phyloP scores from a whole-genome alignment of 2,797 vertebrate species.

The Tokudaia tokunoshimensis region DNA sequence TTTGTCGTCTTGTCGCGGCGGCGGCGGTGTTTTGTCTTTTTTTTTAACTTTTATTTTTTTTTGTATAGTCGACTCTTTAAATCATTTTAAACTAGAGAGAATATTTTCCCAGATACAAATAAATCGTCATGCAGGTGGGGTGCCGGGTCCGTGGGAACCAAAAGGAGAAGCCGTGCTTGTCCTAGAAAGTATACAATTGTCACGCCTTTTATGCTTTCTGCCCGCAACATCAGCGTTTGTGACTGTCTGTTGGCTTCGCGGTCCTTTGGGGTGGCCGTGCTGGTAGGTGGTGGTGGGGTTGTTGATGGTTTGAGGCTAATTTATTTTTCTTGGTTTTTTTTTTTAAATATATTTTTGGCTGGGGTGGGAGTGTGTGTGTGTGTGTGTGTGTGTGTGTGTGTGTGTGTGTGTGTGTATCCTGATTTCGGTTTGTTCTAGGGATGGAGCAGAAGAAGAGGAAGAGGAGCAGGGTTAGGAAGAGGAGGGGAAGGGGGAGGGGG shows the following conservation, averaged over 20 bases:
- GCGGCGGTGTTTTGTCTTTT: slow-evolving; percentile 57
- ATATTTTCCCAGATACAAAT: slow-evolving; percentile 94
- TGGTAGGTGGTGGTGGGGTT: slow-evolving; percentile 71
- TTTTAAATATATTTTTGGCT: slow-evolving; percentile 80
- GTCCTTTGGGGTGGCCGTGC: slow-evolving; percentile 91
- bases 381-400: slow-evolving; percentile 79
- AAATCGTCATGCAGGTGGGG: slow-evolving; percentile 97
- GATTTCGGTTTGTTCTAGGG: slow-evolving; percentile 84
- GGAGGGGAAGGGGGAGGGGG: slow-evolving; percentile 47
- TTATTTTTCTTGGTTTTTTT: slow-evolving; percentile 84
- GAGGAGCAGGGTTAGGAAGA: slow-evolving; percentile 71
- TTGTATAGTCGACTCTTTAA: slow-evolving; percentile 79
- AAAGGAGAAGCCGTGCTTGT: slow-evolving; percentile 96
- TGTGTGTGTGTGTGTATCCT: slow-evolving; percentile 83
- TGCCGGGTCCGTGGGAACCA: slow-evolving; percentile 97
- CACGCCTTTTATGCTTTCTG: slow-evolving; percentile 88
- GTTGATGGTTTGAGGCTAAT: slow-evolving; percentile 84
- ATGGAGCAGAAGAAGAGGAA: slow-evolving; percentile 78
- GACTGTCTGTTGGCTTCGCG: slow-evolving; percentile 90
- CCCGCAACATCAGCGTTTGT: slow-evolving; percentile 91
- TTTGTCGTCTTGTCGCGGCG: slow-evolving; percentile 80
- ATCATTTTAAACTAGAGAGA: slow-evolving; percentile 88
- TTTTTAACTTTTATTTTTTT: slow-evolving; percentile 80
- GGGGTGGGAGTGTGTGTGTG: slow-evolving; percentile 73
- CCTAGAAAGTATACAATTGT: slow-evolving; percentile 91